Evolutionary conservation across 2,797 vertebrate genomes (phyloP).

Genomic region (Podarcis lilfordi): DNA sequence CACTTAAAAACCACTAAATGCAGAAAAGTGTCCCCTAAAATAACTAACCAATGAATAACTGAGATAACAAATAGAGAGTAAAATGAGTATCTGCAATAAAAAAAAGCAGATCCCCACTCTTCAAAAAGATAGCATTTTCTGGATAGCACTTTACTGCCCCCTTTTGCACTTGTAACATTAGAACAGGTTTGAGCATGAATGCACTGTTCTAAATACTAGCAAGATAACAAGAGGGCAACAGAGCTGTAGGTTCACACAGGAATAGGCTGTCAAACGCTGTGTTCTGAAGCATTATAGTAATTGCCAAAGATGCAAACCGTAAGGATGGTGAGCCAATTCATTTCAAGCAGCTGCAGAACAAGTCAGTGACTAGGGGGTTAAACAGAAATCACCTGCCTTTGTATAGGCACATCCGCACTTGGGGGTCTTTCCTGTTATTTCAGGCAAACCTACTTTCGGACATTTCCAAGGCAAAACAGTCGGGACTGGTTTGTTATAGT

Average conservation of each 20-base stretch:
- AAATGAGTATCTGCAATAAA: slow-evolving; percentile 45
- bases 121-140: slow-evolving; percentile 59
- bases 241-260: slow-evolving; percentile 28
- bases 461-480: slow-evolving; percentile 67
- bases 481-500: slow-evolving; percentile 60
- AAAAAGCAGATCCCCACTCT: background rate
- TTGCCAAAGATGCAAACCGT: slow-evolving; percentile 49
- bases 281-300: slow-evolving; percentile 49
- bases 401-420: slow-evolving; percentile 42
- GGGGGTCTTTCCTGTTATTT: slow-evolving; percentile 60
- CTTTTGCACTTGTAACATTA: slow-evolving; percentile 81
- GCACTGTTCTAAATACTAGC: slow-evolving; percentile 46
- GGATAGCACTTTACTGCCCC: slow-evolving; percentile 83
- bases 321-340: slow-evolving; percentile 20
- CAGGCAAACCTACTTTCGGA: slow-evolving; percentile 59
- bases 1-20: slow-evolving; percentile 3
- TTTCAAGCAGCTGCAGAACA: slow-evolving; percentile 50
- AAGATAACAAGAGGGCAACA: background rate
- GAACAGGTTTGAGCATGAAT: slow-evolving; percentile 71
- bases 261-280: slow-evolving; percentile 29
- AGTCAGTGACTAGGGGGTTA: slow-evolving; percentile 52
- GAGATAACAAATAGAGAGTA: slow-evolving; percentile 43
- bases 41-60: slow-evolving; percentile 29
- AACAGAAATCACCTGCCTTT: slow-evolving; percentile 58
- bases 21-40: background rate